Evolutionary conservation across 2,797 vertebrate genomes (phyloP).

Genomic region (Myotis pilosus): DNA sequence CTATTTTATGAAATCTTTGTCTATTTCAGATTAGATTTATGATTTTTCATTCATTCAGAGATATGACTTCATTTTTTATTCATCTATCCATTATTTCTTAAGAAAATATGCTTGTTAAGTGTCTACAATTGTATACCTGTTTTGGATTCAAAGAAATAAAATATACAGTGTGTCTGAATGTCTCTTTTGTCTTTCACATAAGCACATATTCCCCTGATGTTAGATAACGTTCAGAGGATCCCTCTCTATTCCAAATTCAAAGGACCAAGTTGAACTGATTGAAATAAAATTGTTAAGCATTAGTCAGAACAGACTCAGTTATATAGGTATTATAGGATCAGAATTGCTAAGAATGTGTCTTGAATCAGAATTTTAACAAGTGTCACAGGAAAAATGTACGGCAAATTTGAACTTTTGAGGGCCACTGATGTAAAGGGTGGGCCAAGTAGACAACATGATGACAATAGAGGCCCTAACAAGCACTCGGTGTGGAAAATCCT

Average conservation of each 20-base stretch:
- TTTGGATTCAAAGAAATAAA: background rate
- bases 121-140: background rate
- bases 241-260: background rate
- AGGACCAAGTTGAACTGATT: background rate
- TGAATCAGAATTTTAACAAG: background rate
- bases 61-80: background rate
- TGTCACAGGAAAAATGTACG: background rate
- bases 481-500: background rate
- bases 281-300: background rate
- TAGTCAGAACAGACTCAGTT: background rate
- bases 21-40: constrained; percentile 34
- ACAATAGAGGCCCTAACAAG: background rate
- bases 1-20: background rate
- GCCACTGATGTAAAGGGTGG: background rate
- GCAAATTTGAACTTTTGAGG: background rate
- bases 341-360: background rate
- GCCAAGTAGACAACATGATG: background rate
- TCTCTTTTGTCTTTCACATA: background rate
- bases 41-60: background rate
- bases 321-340: background rate
- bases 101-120: background rate
- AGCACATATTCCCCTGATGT: background rate
- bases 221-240: background rate
- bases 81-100: background rate
- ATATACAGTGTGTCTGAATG: background rate